Conservation (phyloP, 2,888 invertebrate species). For the Nysson spinosus region DNA sequence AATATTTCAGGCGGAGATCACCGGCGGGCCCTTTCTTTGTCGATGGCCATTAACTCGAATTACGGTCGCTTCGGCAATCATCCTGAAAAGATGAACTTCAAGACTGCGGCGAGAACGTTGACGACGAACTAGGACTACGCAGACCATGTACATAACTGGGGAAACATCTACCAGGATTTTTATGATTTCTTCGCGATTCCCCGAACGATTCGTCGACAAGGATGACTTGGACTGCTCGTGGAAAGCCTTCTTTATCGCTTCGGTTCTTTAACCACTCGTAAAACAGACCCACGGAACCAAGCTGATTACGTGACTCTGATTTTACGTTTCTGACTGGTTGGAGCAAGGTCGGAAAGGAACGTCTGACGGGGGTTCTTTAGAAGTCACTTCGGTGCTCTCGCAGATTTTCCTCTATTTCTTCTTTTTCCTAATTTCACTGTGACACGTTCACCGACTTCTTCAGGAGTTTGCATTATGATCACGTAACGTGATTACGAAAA, state of each 20-base stretch:
- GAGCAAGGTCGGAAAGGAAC: constrained; percentile 3
- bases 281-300: constrained; percentile 26
- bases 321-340: constrained; percentile 14
- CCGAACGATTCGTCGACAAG: not conserved
- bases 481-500: not conserved
- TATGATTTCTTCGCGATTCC: constrained; percentile 41
- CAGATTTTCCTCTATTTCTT: no score
- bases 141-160: constrained; percentile 8
- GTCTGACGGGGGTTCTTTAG: no score
- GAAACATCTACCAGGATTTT: constrained; percentile 16
- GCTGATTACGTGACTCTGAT: constrained; percentile 40
- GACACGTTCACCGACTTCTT: no score
- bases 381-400: no score
- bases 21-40: constrained; percentile 51
- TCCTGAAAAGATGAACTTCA: constrained; percentile 55
- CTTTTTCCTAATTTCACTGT: no score
- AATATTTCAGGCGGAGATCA: constrained; percentile 57
- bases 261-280: constrained; percentile 35
- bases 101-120: constrained; percentile 22
- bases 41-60: constrained; percentile 61
- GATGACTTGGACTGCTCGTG: not conserved
- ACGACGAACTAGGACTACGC: constrained; percentile 19
- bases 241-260: not conserved
- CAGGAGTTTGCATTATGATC: not conserved
- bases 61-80: constrained; percentile 54